These are phyloP conservation scores for Drosophila barbarae DNA, from an alignment of 2,888 invertebrate genomes.

Conservation along the genomic window DNA sequence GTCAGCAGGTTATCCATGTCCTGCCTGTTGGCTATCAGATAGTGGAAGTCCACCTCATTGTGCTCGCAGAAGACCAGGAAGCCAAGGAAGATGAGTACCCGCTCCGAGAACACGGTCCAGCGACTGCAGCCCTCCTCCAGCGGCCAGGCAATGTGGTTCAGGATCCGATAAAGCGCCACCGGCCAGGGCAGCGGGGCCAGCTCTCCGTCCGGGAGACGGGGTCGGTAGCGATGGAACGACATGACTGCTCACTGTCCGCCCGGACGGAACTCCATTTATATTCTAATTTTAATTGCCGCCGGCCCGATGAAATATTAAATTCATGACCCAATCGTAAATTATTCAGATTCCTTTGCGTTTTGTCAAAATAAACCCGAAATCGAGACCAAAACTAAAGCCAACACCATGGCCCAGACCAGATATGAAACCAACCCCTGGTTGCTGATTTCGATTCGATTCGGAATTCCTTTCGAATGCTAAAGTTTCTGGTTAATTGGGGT, in stretches of 20 bases:
- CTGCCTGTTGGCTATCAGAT: constrained; percentile 49
- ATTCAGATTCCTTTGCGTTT: constrained; percentile 39
- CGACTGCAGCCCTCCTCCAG: constrained; percentile 56
- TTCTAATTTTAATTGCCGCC: constrained; percentile 45
- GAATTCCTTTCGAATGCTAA: constrained; percentile 21
- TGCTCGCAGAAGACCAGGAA: constrained; percentile 54
- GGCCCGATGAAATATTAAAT: constrained; percentile 41
- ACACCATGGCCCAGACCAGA: constrained; percentile 1
- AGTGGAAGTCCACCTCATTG: constrained; percentile 66
- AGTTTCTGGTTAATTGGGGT: constrained; percentile 22
- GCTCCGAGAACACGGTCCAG: constrained; percentile 42
- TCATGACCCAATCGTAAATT: constrained; percentile 32
- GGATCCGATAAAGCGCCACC: constrained; percentile 51
- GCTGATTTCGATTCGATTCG: constrained; percentile 10
- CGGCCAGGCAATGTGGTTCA: constrained; percentile 68
- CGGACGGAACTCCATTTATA: constrained; percentile 27
- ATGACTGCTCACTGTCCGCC: constrained; percentile 30
- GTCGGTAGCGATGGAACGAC: constrained; percentile 55
- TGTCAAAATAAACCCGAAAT: constrained; percentile 35
- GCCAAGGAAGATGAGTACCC: constrained; percentile 44
- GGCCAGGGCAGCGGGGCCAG: constrained; percentile 59
- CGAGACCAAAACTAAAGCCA: constrained; percentile 25
- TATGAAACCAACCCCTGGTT: constrained; percentile 2
- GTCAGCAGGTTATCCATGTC: constrained; percentile 67
- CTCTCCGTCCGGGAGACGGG: constrained; percentile 55